Base-by-base conservation (phyloP, 1,140 invertebrate genomes). In the Drosophila rhopaloa region DNA sequence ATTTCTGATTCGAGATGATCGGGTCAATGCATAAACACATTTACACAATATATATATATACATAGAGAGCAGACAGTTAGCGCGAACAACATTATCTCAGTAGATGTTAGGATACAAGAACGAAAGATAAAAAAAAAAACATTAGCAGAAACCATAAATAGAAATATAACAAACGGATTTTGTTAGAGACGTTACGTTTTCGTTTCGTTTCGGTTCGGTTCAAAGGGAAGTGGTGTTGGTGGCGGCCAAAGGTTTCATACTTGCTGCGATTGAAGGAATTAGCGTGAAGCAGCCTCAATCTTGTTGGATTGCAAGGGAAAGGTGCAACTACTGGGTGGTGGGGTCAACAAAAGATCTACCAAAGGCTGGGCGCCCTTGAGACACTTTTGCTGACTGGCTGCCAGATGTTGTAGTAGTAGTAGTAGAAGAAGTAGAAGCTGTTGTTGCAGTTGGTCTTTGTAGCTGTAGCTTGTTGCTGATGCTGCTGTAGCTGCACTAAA, bases 401-500 rank as follows among this genome's bases (percentile, higher is more conserved):
- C 60, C 40, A 58, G 53, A 29, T 56, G 67, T 50, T 29, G 46
- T 48, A 29, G 46, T 48, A 48, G 46, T n/a, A 48, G 46, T 29
- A 48, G 47, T 74, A 51, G 47, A 37, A 51, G 40, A 44, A 54
- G 66, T 40, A 54, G 67, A 46, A 37, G 48, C 48, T 72, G 48
- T 61, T 57, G 55, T 41, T 47, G 70, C 48, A 38, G 67, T 53
- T 68, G 60, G 43, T 67, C 58, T 51, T 37, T 50, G 72, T 63
- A 57, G 72, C 51, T 60, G 70, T 71, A 41, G 54, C 57, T 61
- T 58, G 47, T 65, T 48, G 72, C 60, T 76, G 60, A 53, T 76
- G 71, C 72, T 76, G 71, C 72, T 76, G 71, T 76, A 44, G 73
- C 73, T 76, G 73, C 61, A 48, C 60, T 76, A 66, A 38, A 76